Percentiles rank a stretch among this genome's conserved stretches.
These are phyloP conservation scores for Thamnophis elegans DNA, from an alignment of 2,797 vertebrate genomes.

Conservation along the genomic window DNA sequence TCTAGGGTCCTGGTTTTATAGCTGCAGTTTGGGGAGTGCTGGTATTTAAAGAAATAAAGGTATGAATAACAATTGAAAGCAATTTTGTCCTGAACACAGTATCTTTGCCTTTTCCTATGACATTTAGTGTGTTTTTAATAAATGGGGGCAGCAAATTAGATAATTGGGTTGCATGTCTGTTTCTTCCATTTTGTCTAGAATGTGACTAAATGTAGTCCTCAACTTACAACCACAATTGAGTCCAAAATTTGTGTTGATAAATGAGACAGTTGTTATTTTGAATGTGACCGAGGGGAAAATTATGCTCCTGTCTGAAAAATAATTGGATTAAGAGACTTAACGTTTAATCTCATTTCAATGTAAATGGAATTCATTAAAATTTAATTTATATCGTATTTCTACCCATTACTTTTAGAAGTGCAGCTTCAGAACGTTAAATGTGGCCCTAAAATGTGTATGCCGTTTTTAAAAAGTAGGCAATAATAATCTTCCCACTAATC, in stretches of 20 bases:
- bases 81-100: background rate
- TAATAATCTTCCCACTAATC: background rate
- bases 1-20: slow-evolving; percentile 84
- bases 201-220: background rate
- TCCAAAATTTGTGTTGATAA: background rate
- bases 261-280: background rate
- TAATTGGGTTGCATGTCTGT: background rate
- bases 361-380: background rate
- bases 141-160: background rate
- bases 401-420: background rate
- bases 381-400: background rate
- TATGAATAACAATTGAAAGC: slow-evolving; percentile 49
- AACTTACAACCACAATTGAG: background rate
- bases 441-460: background rate
- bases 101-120: background rate
- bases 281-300: background rate
- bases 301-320: background rate
- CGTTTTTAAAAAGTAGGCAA: background rate
- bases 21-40: slow-evolving; percentile 87
- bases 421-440: background rate
- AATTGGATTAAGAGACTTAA: background rate
- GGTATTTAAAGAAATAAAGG: slow-evolving; percentile 83
- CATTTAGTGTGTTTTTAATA: background rate
- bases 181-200: background rate
- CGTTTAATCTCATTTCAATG: background rate